Conservation (phyloP, 2,888 invertebrate genomes). For the Drosophila atroscutellata region DNA sequence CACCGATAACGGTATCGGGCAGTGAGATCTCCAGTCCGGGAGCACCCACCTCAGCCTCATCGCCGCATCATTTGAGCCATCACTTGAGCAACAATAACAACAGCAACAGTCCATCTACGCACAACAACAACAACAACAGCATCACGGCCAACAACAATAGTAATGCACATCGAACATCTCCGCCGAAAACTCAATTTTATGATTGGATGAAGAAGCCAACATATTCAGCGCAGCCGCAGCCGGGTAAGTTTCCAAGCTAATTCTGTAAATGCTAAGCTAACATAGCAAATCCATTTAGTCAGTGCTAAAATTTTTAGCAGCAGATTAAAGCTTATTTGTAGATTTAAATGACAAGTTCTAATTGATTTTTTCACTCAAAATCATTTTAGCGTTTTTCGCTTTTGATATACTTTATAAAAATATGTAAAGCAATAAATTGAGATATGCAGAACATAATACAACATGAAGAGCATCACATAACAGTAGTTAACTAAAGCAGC, state of each 20-base stretch:
- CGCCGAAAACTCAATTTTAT: constrained; percentile 91
- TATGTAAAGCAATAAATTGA: neutral
- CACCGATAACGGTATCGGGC: constrained; percentile 86
- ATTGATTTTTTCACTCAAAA: neutral
- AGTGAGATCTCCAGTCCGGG: constrained; percentile 88
- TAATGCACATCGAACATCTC: constrained; percentile 85
- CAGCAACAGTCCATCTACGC: constrained; percentile 68
- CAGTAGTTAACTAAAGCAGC: neutral
- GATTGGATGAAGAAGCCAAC: constrained; percentile 97
- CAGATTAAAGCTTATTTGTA: neutral
- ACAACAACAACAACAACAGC: constrained; percentile 67
- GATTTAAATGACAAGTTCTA: neutral
- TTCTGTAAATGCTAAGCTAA: neutral
- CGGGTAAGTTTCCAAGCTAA: constrained; percentile 87
- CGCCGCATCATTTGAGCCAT: constrained; percentile 84
- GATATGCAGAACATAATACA: neutral
- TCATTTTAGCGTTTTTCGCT: neutral
- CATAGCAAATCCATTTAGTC: neutral
- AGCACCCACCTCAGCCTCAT: constrained; percentile 83
- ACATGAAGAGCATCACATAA: neutral
- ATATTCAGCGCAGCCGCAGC: constrained; percentile 93
- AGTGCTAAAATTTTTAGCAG: neutral
- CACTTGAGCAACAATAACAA: constrained; percentile 77
- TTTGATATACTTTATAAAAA: neutral
- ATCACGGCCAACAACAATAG: constrained; percentile 75